Conservation (phyloP, 2,113 vertebrate genomes). For the Todiramphus chloris region DNA sequence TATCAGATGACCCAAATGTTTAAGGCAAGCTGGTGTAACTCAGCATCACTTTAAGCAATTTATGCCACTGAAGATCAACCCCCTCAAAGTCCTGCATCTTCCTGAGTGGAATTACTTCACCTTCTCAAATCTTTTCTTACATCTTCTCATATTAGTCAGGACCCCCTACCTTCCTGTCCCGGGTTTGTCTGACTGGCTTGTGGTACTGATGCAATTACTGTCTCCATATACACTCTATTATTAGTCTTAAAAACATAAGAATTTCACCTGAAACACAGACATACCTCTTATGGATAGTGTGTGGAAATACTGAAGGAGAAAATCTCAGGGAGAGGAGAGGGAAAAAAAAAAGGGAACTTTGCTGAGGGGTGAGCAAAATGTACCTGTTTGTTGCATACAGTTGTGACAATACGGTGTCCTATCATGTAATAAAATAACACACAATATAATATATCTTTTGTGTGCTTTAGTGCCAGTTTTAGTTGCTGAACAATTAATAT, state of each 20-base stretch:
- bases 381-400: not conserved
- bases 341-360: not conserved
- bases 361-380: not conserved
- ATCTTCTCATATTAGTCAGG: not conserved
- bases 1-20: conserved; percentile 31
- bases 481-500: not conserved
- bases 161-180: not conserved
- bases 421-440: not conserved
- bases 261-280: not conserved
- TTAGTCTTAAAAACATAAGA: not conserved
- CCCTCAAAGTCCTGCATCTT: not conserved
- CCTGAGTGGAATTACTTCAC: conserved; percentile 8
- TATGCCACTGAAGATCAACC: conserved; percentile 8
- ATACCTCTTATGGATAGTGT: not conserved
- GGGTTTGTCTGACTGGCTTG: not conserved
- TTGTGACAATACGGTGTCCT: not conserved
- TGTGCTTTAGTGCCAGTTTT: not conserved
- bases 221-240: not conserved
- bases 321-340: not conserved
- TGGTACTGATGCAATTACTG: not conserved
- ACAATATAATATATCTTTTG: not conserved
- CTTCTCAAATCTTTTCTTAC: not conserved
- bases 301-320: not conserved
- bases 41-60: conserved; percentile 36
- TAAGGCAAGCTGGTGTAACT: conserved; percentile 13